Conservation (phyloP, 2,113 vertebrate genomes). For the Arizona elegans region DNA sequence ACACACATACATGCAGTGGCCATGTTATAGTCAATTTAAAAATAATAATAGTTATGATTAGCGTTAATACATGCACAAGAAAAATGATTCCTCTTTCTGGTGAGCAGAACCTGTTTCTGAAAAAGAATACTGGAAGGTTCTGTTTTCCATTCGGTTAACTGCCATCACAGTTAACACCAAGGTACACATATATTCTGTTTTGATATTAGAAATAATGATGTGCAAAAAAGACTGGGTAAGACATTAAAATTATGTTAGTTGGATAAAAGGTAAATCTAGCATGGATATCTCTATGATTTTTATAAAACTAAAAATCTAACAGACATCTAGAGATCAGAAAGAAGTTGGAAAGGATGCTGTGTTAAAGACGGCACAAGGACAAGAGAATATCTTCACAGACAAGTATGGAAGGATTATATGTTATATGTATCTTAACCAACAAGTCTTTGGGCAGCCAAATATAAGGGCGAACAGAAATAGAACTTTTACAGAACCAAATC, state of each 20-base stretch:
- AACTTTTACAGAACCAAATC: background rate
- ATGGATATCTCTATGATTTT: background rate
- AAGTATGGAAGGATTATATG: background rate
- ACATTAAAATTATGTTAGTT: background rate
- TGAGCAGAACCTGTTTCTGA: background rate
- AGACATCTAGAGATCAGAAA: background rate
- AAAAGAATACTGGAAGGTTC: background rate
- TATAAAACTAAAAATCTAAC: background rate
- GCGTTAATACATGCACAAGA: background rate
- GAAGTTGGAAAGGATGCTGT: background rate
- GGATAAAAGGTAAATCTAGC: background rate
- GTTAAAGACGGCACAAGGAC: background rate
- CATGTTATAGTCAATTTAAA: background rate
- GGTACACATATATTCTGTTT: background rate
- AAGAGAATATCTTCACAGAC: background rate
- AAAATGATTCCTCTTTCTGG: background rate
- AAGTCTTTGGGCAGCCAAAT: background rate
- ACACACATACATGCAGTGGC: background rate
- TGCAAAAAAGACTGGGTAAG: background rate
- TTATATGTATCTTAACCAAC: background rate
- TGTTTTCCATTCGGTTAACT: background rate
- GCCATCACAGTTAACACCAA: background rate
- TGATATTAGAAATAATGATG: background rate
- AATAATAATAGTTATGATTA: background rate
- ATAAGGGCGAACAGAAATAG: background rate